Evolutionary conservation across 2,113 vertebrate species (phyloP).

Genomic region (Mesocricetus auratus): DNA sequence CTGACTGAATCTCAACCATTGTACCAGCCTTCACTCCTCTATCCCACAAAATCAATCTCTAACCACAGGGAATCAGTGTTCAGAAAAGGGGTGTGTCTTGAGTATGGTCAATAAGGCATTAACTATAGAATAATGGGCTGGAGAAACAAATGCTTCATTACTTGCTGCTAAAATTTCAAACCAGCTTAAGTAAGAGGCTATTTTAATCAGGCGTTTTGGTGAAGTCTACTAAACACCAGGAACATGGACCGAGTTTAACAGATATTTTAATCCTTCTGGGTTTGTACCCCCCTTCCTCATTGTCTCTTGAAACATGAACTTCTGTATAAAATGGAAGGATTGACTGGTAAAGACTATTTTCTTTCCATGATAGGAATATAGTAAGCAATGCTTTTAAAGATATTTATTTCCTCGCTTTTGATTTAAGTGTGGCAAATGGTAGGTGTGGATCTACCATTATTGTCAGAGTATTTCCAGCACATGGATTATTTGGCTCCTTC

Average conservation of each 20-base stretch:
- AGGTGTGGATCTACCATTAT: neutral
- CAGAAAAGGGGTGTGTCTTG: neutral
- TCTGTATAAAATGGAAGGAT: neutral
- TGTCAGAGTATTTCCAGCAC: slow-evolving; percentile 30
- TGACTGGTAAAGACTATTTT: neutral
- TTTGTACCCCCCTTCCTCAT: neutral
- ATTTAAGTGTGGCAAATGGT: neutral
- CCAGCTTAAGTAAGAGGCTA: neutral
- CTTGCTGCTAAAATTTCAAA: neutral
- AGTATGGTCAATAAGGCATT: neutral
- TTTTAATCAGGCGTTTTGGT: neutral
- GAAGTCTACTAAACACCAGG: neutral
- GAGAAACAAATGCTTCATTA: slow-evolving; percentile 17
- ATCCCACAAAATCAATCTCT: neutral
- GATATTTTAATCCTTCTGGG: neutral
- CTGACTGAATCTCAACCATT: neutral
- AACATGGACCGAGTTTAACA: neutral
- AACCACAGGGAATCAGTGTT: slow-evolving; percentile 1
- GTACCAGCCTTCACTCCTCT: neutral
- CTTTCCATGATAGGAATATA: neutral
- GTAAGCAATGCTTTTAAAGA: neutral
- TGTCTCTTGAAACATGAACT: neutral
- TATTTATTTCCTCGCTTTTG: neutral
- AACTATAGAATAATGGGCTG: neutral
- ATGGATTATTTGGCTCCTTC: slow-evolving; percentile 12